Percentiles rank a stretch among this genome's conserved stretches.
phyloP scores from a whole-genome alignment of 1,140 invertebrate genomes.

The Apis laboriosa region DNA sequence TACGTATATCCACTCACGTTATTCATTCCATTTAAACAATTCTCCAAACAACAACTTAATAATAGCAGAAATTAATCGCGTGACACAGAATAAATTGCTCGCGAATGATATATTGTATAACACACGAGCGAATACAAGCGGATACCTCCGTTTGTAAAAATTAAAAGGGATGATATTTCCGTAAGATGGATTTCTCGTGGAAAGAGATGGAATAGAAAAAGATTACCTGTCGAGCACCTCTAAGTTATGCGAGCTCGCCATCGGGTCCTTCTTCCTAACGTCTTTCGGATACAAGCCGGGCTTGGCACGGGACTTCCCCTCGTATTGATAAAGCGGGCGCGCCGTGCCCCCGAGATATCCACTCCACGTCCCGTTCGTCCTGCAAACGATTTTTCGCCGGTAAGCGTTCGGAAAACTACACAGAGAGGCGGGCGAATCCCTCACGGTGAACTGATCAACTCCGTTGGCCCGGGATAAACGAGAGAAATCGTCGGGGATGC shows the following conservation, averaged over 20 bases:
- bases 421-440: constrained; percentile 24
- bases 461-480: constrained; percentile 14
- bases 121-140: no score
- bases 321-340: constrained; percentile 53
- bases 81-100: no score
- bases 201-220: background rate
- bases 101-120: no score
- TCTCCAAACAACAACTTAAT: no score
- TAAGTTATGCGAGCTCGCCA: constrained; percentile 58
- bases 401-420: constrained; percentile 33
- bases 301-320: constrained; percentile 56
- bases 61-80: no score
- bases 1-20: no score
- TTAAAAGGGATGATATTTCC: background rate
- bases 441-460: constrained; percentile 40
- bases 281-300: constrained; percentile 74
- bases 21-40: no score
- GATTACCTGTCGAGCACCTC: constrained; percentile 55
- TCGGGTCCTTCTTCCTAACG: constrained; percentile 55
- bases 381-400: constrained; percentile 47
- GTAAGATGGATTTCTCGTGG: background rate
- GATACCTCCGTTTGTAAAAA: no score
- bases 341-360: constrained; percentile 73
- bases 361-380: constrained; percentile 69
- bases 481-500: constrained; percentile 31